A percentile compares a stretch with the other conserved stretches of the same genome.
Conservation (phyloP, 1,140 invertebrate species). For the Mercenaria mercenaria region DNA sequence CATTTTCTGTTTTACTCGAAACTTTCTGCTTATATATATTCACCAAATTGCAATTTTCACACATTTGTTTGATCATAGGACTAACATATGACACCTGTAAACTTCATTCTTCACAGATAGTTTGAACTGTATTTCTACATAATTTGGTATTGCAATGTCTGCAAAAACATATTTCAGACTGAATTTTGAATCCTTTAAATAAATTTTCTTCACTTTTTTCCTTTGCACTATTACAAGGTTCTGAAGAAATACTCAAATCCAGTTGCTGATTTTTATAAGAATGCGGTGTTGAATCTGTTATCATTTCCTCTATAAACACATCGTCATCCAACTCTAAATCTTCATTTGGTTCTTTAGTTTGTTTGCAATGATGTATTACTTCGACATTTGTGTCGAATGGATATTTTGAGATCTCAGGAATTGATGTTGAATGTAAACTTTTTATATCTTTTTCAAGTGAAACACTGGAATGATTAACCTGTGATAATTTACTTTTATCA, state of each 20-base stretch:
- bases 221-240: not conserved
- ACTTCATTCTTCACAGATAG: not conserved
- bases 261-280: not conserved
- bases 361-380: not conserved
- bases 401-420: not conserved
- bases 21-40: not conserved
- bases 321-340: slow-evolving; percentile 16
- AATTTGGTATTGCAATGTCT: not conserved
- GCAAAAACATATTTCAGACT: not conserved
- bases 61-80: not conserved
- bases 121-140: not conserved
- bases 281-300: not conserved
- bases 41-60: not conserved
- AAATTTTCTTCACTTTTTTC: not conserved
- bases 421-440: not conserved
- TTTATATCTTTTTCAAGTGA: not conserved
- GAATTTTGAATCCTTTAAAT: not conserved
- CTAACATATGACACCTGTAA: not conserved
- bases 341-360: not conserved
- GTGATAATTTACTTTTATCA: no score
- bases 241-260: not conserved
- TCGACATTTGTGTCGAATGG: slow-evolving; percentile 7
- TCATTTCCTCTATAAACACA: not conserved
- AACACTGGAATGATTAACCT: not conserved
- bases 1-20: not conserved